phyloP scores from a whole-genome alignment of 2,888 invertebrate genomes.

The Halocaridina rubra region DNA sequence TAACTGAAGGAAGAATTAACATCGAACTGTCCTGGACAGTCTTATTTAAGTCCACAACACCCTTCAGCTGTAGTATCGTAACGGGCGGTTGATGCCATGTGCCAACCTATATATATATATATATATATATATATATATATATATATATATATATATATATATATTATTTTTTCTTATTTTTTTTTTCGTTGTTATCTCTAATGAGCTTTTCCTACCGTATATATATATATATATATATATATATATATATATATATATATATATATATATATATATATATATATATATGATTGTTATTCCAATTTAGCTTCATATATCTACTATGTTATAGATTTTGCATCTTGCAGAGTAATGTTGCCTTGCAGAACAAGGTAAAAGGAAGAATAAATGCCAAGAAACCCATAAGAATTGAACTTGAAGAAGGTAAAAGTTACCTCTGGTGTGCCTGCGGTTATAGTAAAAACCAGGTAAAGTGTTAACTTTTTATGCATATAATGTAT shows the following conservation, averaged over 20 bases:
- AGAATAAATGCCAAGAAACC: constrained; percentile 88
- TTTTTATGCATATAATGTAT: background rate
- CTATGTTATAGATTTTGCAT: too few species aligned
- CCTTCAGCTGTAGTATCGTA: too few species aligned
- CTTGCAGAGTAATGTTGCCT: background rate
- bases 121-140: too few species aligned
- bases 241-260: constrained; percentile 21
- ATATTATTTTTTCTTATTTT: background rate
- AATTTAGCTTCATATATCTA: too few species aligned
- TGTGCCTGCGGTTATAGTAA: constrained; percentile 95
- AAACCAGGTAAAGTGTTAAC: constrained; percentile 72
- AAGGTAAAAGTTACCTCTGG: constrained; percentile 86
- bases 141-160: too few species aligned
- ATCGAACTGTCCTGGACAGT: too few species aligned
- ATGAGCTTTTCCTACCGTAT: background rate
- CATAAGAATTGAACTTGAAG: constrained; percentile 79
- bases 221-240: background rate
- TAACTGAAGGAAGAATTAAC: too few species aligned
- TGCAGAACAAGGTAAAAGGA: constrained; percentile 74
- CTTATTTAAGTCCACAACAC: too few species aligned
- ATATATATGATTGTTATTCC: too few species aligned
- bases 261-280: constrained; percentile 26
- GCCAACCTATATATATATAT: too few species aligned
- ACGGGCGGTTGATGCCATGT: too few species aligned
- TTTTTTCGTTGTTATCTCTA: background rate